Conservation (phyloP, 2,113 vertebrate genomes). For the Cyprinodon brontotheroides region DNA sequence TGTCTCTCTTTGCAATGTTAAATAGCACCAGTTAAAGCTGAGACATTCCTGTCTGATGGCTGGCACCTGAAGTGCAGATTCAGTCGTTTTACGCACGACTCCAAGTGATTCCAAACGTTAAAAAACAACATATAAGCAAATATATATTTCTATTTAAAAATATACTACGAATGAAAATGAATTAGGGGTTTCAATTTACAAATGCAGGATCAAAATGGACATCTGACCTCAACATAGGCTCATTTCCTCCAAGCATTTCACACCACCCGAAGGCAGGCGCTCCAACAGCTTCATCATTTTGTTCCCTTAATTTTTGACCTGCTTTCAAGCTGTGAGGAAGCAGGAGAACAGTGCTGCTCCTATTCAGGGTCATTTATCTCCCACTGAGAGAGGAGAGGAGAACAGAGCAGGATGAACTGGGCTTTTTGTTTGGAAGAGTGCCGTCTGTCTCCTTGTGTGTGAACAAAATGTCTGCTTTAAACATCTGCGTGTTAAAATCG, state of each 20-base stretch:
- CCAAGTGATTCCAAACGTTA: too few species aligned
- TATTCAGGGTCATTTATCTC: constrained; percentile 29
- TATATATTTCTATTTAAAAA: background rate
- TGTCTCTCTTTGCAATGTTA: constrained; percentile 43
- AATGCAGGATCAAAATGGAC: too few species aligned
- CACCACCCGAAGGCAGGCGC: constrained; percentile 31
- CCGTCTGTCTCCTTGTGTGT: background rate
- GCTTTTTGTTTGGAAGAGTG: constrained; percentile 23
- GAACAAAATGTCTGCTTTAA: constrained; percentile 21
- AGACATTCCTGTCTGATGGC: constrained; percentile 41
- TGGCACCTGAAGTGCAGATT: constrained; percentile 33
- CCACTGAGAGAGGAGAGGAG: constrained; percentile 41
- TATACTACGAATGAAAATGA: background rate
- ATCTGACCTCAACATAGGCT: background rate
- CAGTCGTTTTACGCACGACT: background rate
- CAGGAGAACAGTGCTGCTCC: constrained; percentile 57
- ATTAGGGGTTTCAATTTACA: too few species aligned
- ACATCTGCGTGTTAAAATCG: constrained; percentile 31
- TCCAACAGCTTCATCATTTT: constrained; percentile 35
- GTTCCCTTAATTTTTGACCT: constrained; percentile 53
- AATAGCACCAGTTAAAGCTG: constrained; percentile 35
- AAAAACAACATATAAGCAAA: too few species aligned
- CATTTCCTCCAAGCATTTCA: constrained; percentile 32
- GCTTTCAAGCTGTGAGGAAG: constrained; percentile 48
- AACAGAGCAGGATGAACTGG: constrained; percentile 23